These are phyloP conservation scores for Chouioia cunea DNA, from an alignment of 2,888 invertebrate species.

Conservation along the genomic window DNA sequence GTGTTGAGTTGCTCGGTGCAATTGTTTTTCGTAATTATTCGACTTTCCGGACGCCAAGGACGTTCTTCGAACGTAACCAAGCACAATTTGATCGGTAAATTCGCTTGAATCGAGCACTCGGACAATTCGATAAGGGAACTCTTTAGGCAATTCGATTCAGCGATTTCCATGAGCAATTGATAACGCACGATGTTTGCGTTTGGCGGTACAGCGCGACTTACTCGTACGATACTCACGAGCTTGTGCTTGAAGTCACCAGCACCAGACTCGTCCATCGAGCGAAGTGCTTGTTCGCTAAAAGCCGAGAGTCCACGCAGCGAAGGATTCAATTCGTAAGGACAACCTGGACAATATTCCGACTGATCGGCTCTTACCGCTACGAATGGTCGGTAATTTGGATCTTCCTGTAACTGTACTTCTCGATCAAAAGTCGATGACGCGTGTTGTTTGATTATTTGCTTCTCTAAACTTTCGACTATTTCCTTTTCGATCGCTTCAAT, in stretches of 20 bases:
- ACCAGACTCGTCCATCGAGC: slow-evolving; percentile 59
- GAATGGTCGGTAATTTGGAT: slow-evolving; percentile 61
- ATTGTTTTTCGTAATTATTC: slow-evolving; percentile 60
- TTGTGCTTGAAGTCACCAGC: slow-evolving; percentile 61
- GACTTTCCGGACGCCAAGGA: slow-evolving; percentile 57
- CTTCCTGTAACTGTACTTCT: slow-evolving; percentile 58
- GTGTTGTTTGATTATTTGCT: background rate
- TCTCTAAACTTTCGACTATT: slow-evolving; percentile 35
- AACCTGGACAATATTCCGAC: slow-evolving; percentile 62
- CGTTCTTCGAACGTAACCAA: slow-evolving; percentile 61
- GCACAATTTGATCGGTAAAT: slow-evolving; percentile 57
- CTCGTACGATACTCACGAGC: slow-evolving; percentile 57
- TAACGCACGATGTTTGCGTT: slow-evolving; percentile 60
- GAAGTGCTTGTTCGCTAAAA: slow-evolving; percentile 58
- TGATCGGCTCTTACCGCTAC: slow-evolving; percentile 59
- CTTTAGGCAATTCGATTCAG: slow-evolving; percentile 61
- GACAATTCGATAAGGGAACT: slow-evolving; percentile 54
- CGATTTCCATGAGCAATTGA: slow-evolving; percentile 60
- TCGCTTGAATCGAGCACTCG: slow-evolving; percentile 57
- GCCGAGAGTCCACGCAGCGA: slow-evolving; percentile 59
- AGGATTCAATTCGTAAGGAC: slow-evolving; percentile 64
- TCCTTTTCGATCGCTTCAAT: slow-evolving; percentile 56
- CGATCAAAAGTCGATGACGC: slow-evolving; percentile 54
- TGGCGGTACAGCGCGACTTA: slow-evolving; percentile 60
- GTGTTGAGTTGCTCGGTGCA: slow-evolving; percentile 57